Base-by-base conservation (phyloP, 2,797 vertebrate species). In the Lacerta viridis region DNA sequence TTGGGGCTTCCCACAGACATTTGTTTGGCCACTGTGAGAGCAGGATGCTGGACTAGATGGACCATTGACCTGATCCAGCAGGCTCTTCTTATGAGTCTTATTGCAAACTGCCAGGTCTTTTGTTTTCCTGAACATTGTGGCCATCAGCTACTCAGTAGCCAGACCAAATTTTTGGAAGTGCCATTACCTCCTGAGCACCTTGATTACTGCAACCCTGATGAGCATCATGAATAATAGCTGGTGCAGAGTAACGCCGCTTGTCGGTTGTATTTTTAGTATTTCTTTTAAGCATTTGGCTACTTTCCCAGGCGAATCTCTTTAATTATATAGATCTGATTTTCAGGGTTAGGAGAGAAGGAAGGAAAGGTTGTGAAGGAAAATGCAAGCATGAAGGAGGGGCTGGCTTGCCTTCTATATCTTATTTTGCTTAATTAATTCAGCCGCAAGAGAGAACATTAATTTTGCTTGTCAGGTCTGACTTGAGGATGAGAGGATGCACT, bases 381-480 rank as follows among this genome's bases (percentile, higher is more conserved):
- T 33, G 17, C 13, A 27, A 61, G 80, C 46, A 39, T 64, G 36
- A 66, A 46, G n/a, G 68, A 78, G 83, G 61, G 13, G 66, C 80
- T 71, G 81, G 83, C 78, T 71, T 25, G n/a, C 76, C 55, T 81
- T 84, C 87, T 90, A 69, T 84, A 55, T 83, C 91, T 61, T 87
- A 27, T 61, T 86, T 87, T 17, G 25, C 36, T 77, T 79, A 88
- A 50, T 94, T 5, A 50, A 88, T 81, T 91, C 91, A 92, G 88
- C 86, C 88, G 87, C 87, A 74, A 79, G 88, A 89, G 87, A 84
- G 93, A 91, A 95, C 85, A 82, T 89, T 93, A 95, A 96, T 91
- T 95, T 87, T 94, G 90, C 86, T 92, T 94, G 89, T 94, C 90
- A 95, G 90, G 77, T 92, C 84, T 93, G 90, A 96, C 93, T 92